These are phyloP conservation scores for Heliconius sara DNA, from an alignment of 2,888 invertebrate genomes.

Conservation along the genomic window DNA sequence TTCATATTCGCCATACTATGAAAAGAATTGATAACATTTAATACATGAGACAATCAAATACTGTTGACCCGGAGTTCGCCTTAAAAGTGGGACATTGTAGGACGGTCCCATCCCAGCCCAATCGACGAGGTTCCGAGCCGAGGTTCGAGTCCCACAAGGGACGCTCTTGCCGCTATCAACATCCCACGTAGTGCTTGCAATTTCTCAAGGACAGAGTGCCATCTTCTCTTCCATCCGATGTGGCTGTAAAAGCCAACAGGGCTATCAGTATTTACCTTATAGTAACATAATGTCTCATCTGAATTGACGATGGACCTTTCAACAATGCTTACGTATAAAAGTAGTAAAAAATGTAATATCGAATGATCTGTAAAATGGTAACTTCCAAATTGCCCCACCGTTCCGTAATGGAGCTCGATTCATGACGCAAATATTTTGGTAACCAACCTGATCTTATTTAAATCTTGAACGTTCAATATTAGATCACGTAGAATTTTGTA, in stretches of 20 bases:
- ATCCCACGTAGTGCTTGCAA: no score
- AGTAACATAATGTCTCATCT: background rate
- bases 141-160: no score
- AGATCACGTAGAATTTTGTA: constrained; percentile 44
- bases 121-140: no score
- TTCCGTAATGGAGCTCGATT: constrained; percentile 31
- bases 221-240: no score
- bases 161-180: no score
- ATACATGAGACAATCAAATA: background rate
- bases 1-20: background rate
- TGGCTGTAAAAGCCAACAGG: no score
- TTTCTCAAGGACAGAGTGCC: no score
- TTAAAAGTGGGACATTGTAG: background rate
- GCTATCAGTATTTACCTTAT: background rate
- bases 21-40: background rate
- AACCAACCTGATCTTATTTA: constrained; percentile 41
- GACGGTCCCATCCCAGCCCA: no score
- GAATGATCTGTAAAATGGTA: constrained; percentile 16
- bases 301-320: background rate
- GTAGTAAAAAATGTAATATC: constrained; percentile 8
- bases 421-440: constrained; percentile 44
- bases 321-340: constrained; percentile 7
- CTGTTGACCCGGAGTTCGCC: background rate
- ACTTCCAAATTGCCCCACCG: constrained; percentile 32
- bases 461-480: constrained; percentile 41